Conservation (phyloP, 2,113 vertebrate species). For the Morone chrysops region DNA sequence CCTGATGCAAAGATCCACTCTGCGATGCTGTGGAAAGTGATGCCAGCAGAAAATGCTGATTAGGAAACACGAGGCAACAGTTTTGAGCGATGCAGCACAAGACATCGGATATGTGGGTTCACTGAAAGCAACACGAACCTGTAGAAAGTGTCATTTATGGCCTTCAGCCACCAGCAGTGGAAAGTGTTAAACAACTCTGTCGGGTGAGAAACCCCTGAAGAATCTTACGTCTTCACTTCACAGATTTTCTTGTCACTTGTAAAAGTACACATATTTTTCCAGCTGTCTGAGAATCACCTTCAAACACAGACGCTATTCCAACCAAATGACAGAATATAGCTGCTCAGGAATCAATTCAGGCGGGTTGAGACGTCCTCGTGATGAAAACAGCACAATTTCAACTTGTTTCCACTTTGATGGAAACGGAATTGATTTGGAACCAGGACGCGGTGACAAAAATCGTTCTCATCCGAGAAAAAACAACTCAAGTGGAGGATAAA, state of each 20-base stretch:
- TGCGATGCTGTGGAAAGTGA: slow-evolving; percentile 28
- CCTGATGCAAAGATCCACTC: background rate
- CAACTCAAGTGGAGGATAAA: background rate
- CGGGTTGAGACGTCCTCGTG: background rate
- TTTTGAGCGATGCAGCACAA: background rate
- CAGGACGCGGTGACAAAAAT: background rate
- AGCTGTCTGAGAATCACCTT: background rate
- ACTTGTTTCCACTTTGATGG: background rate
- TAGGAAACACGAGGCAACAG: slow-evolving; percentile 47
- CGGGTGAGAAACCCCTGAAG: background rate
- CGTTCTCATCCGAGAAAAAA: background rate
- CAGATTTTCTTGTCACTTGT: background rate
- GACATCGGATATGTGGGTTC: background rate
- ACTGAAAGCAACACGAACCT: background rate
- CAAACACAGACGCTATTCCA: background rate
- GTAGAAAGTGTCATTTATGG: no score
- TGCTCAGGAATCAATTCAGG: background rate
- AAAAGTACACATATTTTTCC: background rate
- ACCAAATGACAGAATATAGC: background rate
- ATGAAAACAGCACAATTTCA: background rate
- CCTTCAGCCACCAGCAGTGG: background rate
- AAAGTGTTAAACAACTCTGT: background rate
- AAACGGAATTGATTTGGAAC: background rate
- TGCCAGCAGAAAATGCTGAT: slow-evolving; percentile 28
- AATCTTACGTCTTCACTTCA: background rate